Evolutionary conservation across 2,797 vertebrate genomes (phyloP), one percentile per base, ranked within the genome.

Genomic region (Natrix natrix): DNA sequence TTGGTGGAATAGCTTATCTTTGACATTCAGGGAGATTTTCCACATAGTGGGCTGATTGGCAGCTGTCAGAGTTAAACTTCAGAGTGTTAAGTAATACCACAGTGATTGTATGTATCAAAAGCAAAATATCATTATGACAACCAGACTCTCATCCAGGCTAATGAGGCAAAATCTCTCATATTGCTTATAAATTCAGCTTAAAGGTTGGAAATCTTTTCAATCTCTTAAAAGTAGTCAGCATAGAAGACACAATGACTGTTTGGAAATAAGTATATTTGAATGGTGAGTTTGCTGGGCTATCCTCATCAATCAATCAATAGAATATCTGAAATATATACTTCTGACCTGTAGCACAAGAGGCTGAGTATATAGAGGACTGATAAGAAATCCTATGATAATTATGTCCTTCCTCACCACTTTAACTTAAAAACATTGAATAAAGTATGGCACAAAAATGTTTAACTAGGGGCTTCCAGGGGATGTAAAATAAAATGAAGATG

Each of bases 1-100:
- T 93, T 91, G 63, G 90, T 8, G 5, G 88, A 88, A 87, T 91
- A 90, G 86, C 90, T 91, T 93, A 91, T 93, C 90, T 93, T 57
- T 93, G 92, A 88, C 92, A 78, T 61, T 78, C 56, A 93, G 86
- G 32, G 20, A 93, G 55, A 78, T 91, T 78, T 93, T 78, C 56
- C 59, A 66, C 60, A 91, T 48, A 83, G 63, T 88, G 43, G 37
- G 56, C 61, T n/a, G 74, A 91, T 63, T 91, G 92, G 90, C 92
- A 93, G 86, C 66, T 91, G 86, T 88, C 92, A 93, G 66, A 91
- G 61, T 43, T 61, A 88, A 59, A 88, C 86, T 93, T 91, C 20
- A 88, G 54, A 91, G 74, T 88, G 63, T 88, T 57, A 91, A 32
- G 17, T 48, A 78, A 8, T 28, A 86, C 26, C 54, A 93, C 26